These are phyloP conservation scores for Saxidomus purpurata DNA, from an alignment of 1,140 invertebrate species.

Conservation along the genomic window DNA sequence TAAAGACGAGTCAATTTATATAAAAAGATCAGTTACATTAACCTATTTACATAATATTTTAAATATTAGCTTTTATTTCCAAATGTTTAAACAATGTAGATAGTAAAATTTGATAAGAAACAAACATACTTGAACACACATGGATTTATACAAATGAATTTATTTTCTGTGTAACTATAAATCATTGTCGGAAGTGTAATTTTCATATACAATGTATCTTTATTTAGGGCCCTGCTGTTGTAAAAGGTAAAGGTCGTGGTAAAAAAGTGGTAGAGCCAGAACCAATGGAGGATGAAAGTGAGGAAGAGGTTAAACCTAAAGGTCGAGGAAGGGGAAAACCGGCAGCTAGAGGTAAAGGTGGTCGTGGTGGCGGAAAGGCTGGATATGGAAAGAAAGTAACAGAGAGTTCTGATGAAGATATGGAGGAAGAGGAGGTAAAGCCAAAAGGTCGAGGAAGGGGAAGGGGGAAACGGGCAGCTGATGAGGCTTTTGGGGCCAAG, in stretches of 20 bases:
- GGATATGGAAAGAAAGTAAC: not conserved
- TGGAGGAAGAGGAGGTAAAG: not conserved
- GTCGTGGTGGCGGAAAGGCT: not conserved
- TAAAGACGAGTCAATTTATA: slow-evolving; percentile 16
- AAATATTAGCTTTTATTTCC: too few relatives aligned
- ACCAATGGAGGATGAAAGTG: not conserved
- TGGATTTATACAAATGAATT: too few relatives aligned
- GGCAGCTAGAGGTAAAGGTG: not conserved
- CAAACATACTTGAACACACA: too few relatives aligned
- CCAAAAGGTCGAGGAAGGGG: slow-evolving; percentile 19
- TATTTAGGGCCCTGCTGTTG: not conserved
- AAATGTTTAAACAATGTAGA: too few relatives aligned
- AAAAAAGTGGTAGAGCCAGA: not conserved
- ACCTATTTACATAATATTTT: too few relatives aligned
- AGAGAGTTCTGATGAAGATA: not conserved
- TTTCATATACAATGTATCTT: too few relatives aligned
- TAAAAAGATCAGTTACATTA: too few relatives aligned
- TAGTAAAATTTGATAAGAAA: too few relatives aligned
- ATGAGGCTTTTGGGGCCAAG: slow-evolving; percentile 26
- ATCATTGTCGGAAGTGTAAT: too few relatives aligned
- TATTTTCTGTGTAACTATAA: too few relatives aligned
- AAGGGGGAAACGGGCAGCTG: slow-evolving; percentile 5
- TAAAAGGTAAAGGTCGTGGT: slow-evolving; percentile 7
- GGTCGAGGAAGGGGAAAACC: slow-evolving; percentile 20
- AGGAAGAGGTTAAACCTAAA: slow-evolving; percentile 40